Evolutionary conservation across 2,888 invertebrate species (phyloP).

Genomic region (Biston stratarius): DNA sequence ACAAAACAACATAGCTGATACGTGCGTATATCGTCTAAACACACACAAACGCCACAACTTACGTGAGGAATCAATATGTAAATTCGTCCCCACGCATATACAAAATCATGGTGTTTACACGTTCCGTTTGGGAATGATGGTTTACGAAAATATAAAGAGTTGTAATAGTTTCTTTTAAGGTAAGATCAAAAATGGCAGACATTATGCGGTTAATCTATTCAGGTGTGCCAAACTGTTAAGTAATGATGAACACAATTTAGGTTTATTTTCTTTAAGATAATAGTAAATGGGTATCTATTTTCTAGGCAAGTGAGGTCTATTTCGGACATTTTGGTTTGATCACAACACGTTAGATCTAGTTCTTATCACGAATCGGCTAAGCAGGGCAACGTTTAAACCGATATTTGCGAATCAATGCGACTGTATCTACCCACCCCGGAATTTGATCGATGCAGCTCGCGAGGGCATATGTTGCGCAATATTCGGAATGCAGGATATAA

Average conservation of each 20-base stretch:
- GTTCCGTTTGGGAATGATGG: conserved; percentile 22
- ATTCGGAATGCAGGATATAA: conserved; percentile 22
- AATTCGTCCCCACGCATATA: conserved; percentile 36
- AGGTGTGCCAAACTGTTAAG: neutral
- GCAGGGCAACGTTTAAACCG: neutral
- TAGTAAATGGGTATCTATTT: too few species aligned
- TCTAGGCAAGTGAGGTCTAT: too few species aligned
- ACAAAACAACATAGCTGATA: conserved; percentile 27
- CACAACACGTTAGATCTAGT: too few species aligned
- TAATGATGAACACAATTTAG: too few species aligned
- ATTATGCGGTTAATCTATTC: too few species aligned
- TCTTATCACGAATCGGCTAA: neutral
- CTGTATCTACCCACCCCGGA: conserved; percentile 1
- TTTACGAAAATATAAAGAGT: conserved; percentile 17
- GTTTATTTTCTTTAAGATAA: too few species aligned
- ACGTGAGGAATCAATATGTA: conserved; percentile 38
- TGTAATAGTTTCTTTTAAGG: too few species aligned
- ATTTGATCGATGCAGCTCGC: conserved; percentile 18
- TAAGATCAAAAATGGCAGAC: too few species aligned
- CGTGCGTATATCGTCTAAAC: conserved; percentile 28
- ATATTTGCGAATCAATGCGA: conserved; percentile 7
- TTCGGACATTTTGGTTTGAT: too few species aligned
- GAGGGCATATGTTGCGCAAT: conserved; percentile 21
- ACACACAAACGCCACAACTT: conserved; percentile 29
- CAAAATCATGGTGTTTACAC: conserved; percentile 34